Conservation (phyloP, 2,797 vertebrate species). For the Paramormyrops hopkinsi region DNA sequence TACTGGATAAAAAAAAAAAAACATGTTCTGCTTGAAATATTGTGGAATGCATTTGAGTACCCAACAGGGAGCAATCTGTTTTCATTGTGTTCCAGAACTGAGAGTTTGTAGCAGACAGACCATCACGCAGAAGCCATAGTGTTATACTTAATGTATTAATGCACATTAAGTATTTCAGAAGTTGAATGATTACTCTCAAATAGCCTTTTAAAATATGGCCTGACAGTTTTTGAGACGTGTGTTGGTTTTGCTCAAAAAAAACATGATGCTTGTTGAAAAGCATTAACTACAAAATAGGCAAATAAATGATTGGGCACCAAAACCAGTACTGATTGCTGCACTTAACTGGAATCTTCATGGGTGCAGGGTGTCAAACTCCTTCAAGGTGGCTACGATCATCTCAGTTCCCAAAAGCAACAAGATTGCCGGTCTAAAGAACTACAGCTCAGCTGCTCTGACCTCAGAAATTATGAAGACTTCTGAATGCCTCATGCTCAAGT, state of each 20-base stretch:
- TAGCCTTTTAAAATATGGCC: neutral
- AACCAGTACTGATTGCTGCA: neutral
- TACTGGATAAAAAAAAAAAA: neutral
- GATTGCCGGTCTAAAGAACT: neutral
- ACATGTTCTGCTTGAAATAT: neutral
- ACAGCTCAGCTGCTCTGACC: neutral
- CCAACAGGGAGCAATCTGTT: neutral
- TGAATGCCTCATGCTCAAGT: neutral
- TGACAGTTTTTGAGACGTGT: neutral
- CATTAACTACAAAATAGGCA: neutral
- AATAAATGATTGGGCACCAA: neutral
- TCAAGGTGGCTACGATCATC: neutral
- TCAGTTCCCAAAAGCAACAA: neutral
- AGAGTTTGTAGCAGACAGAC: neutral
- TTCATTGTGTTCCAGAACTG: neutral
- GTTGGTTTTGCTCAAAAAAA: neutral
- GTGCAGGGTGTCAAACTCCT: neutral
- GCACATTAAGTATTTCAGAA: neutral
- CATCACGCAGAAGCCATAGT: neutral
- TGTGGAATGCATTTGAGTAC: neutral
- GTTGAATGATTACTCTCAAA: neutral
- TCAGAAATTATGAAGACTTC: neutral
- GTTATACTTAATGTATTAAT: neutral
- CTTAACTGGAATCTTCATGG: neutral
- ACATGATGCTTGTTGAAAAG: neutral